These are phyloP conservation scores for Lycodopsis pacificus DNA, from an alignment of 2,797 vertebrate species.

Conservation along the genomic window DNA sequence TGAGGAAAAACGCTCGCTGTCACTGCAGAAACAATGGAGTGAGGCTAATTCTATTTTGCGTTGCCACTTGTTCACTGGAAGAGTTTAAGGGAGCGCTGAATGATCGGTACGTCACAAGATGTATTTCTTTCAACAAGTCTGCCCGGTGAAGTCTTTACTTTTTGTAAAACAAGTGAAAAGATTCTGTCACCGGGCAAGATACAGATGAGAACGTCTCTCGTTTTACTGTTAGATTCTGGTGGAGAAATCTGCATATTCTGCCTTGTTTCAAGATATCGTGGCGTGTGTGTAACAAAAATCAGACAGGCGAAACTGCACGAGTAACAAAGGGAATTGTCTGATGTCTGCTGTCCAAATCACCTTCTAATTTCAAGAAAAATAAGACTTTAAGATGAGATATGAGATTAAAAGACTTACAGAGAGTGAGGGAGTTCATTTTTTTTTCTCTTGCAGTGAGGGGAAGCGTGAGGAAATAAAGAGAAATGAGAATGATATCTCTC, in stretches of 20 bases:
- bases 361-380: slow-evolving; percentile 42
- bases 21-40: slow-evolving; percentile 60
- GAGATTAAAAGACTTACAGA: slow-evolving; percentile 58
- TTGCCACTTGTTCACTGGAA: slow-evolving; percentile 47
- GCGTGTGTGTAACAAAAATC: slow-evolving; percentile 35
- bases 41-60: slow-evolving; percentile 67
- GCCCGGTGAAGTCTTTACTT: slow-evolving; percentile 46
- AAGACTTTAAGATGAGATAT: slow-evolving; percentile 52
- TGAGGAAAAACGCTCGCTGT: slow-evolving; percentile 63
- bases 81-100: slow-evolving; percentile 48
- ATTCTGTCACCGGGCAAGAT: slow-evolving; percentile 44
- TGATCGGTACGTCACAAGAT: slow-evolving; percentile 43
- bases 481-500: slow-evolving; percentile 71
- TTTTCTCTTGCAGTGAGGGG: slow-evolving; percentile 18
- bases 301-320: slow-evolving; percentile 47
- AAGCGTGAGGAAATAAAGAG: slow-evolving; percentile 68
- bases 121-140: slow-evolving; percentile 49
- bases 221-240: slow-evolving; percentile 28
- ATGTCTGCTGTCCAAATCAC: slow-evolving; percentile 42
- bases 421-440: slow-evolving; percentile 13
- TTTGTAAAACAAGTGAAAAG: slow-evolving; percentile 35
- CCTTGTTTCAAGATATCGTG: slow-evolving; percentile 37
- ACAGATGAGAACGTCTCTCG: slow-evolving; percentile 26
- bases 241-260: slow-evolving; percentile 45
- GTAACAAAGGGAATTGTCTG: slow-evolving; percentile 54